These are phyloP conservation scores for Pseudorhombus dupliciocellatus DNA, from an alignment of 2,113 vertebrate genomes.

Conservation along the genomic window DNA sequence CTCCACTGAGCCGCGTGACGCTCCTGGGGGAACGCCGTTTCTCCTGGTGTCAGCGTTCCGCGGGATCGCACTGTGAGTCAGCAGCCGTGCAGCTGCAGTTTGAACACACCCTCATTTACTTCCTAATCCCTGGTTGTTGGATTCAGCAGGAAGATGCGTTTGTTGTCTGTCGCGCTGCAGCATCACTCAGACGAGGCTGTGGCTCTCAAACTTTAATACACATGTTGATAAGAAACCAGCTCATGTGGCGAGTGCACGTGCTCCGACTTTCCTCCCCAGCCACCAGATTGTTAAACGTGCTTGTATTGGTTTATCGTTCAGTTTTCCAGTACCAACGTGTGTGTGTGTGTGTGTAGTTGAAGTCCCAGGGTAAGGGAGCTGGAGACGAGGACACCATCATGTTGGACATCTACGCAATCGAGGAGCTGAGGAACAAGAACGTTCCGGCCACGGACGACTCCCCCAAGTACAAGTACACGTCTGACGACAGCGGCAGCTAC, in stretches of 20 bases:
- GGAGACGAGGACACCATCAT: conserved; percentile 93
- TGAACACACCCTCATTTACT: conserved; percentile 35
- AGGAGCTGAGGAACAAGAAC: conserved; percentile 88
- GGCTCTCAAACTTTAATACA: too few species aligned
- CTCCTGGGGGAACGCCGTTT: conserved; percentile 3
- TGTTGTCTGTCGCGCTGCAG: conserved; percentile 7
- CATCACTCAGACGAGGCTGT: too few species aligned
- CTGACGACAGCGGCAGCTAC: conserved; percentile 82
- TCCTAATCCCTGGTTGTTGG: conserved; percentile 30
- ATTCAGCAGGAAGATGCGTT: conserved; percentile 22
- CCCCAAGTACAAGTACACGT: conserved; percentile 88
- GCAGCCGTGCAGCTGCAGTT: conserved; percentile 37
- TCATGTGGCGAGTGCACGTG: not conserved
- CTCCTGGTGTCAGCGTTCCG: conserved; percentile 39
- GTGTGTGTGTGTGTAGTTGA: conserved; percentile 77
- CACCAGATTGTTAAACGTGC: not conserved
- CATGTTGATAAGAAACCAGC: too few species aligned
- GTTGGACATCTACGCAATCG: conserved; percentile 98
- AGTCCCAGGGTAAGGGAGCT: conserved; percentile 93
- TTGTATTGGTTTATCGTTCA: too few species aligned
- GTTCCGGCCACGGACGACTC: conserved; percentile 88
- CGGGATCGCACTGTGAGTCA: conserved; percentile 41
- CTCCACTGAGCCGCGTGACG: conserved; percentile 1
- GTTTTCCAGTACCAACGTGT: not conserved
- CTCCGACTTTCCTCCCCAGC: not conserved